Evolutionary conservation across 2,797 vertebrate genomes (phyloP), one percentile per base, ranked within the genome.

Genomic region (Molossus molossus): DNA sequence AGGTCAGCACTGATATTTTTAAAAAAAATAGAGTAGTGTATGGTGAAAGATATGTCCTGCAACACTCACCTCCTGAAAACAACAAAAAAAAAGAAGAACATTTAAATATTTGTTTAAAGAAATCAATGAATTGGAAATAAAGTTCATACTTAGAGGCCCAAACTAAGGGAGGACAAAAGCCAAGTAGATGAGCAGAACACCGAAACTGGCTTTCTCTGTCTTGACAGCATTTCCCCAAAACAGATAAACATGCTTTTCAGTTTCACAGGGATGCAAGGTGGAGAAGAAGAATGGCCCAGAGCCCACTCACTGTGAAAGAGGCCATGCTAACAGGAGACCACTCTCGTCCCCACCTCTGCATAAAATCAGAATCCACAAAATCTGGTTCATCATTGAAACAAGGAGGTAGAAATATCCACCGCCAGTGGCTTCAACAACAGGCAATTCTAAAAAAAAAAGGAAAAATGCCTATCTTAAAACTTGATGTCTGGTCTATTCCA

Each of bases 1-100:
- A 64, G 11, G 17, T 87, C 13, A 80, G 27, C 45, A 21, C 33
- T 33, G 6, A 57, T 27, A 53, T 25, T 50, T 50, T 40, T 58
- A 67, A 29, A 21, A 45, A 40, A 86, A 33, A 33, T 33, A 33
- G 8, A 7, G 48, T 12, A 60, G 2, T 15, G 5, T 40, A 12
- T 17, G 4, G 13, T 37, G 2, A 20, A 67, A 5, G 15, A 64
- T 9, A 27, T 79, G 25, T 82, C 75, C 23, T 45, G 8, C 29
- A 14, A 73, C 6, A 5, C 9, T 21, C n/a, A 48, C 29, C 33
- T 79, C 82, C 25, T n/a, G 25, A 48, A 94, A 91, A 62, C 11
- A 85, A 85, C 17, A 79, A 77, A 50, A 85, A 85, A 67, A 86
- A 67, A 45, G 27, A 73, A 81, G 77, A 92, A 69, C 50, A 8